Base-by-base conservation (phyloP, 64 coral and sea anemone species). In the Pocillopora verrucosa region DNA sequence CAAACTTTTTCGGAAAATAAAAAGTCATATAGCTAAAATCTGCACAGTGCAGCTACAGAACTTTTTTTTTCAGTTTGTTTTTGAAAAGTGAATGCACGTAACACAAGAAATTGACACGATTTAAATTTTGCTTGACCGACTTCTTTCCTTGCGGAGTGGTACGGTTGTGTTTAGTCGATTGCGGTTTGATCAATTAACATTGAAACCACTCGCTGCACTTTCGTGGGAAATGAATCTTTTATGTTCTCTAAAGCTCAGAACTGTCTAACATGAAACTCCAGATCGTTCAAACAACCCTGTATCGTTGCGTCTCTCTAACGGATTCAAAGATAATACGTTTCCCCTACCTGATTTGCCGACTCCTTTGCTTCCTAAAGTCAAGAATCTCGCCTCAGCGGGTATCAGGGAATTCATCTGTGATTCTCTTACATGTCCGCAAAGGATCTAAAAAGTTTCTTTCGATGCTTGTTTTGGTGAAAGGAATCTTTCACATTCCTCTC, bases 331-430 rank as follows among this genome's bases (percentile, higher is more conserved):
- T 86, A 73, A 22, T 3, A 16, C n/a, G 41, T 51, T 82, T 11
- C 14, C 72, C 87, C 16, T 89, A 96, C 94, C 94, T 36, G 94
- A 96, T 75, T 96, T 96, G 17, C 94, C 94, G 15, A 96, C 94
- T 10, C 79, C 90, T 60, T 96, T 89, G 61, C 94, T 96, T 64
- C 94, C 94, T 26, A 96, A 63, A 60, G 89, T 90, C 75, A 96
- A 65, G 34, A 96, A 92, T 73, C 94, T 86, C 14, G 89, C 94
- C 51, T 96, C 94, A 83, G 92, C 63, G 0, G 80, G 72, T 11
- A 88, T 72, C 11, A 62, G 25, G 19, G 86, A 88, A 65, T 88
- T 76, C 72, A 78, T 78, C 35, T 87, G 45, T 61, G 25, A 69
- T 57, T 67, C 36, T 68, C 10, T 72, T 41, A 57, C 36, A 72